phyloP scores from a whole-genome alignment of 1,140 invertebrate species.

The Bradysia coprophila region DNA sequence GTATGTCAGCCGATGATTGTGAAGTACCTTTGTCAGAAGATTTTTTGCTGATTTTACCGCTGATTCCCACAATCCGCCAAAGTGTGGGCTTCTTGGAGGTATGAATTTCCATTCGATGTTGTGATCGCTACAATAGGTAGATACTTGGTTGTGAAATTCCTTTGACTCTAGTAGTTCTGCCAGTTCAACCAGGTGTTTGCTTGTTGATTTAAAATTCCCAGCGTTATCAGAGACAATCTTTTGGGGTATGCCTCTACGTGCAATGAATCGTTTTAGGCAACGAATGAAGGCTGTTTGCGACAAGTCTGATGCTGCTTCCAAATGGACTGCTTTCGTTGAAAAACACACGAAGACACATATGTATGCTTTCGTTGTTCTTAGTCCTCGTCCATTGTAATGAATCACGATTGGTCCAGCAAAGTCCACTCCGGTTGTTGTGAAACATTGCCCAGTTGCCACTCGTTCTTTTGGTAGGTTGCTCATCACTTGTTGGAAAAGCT shows the following conservation, averaged over 20 bases:
- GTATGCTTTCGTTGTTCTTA: conserved; percentile 8
- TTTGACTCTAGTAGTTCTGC: neutral
- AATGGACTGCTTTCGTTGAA: conserved; percentile 13
- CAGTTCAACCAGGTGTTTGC: conserved; percentile 6
- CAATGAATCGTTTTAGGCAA: conserved; percentile 8
- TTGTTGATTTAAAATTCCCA: conserved; percentile 17
- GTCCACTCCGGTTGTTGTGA: conserved; percentile 14
- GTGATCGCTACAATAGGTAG: conserved; percentile 2
- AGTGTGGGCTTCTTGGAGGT: conserved; percentile 11
- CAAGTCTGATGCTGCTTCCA: conserved; percentile 12
- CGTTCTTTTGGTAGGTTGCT: conserved; percentile 13
- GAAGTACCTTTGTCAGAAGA: conserved; percentile 8
- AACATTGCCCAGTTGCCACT: conserved; percentile 9
- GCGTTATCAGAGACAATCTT: conserved; percentile 15
- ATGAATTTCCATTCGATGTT: conserved; percentile 12
- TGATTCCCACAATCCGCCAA: conserved; percentile 15
- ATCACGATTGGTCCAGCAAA: conserved; percentile 16
- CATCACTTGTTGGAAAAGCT: conserved; percentile 10
- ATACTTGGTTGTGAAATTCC: neutral
- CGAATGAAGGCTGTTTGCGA: conserved; percentile 8
- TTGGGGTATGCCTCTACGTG: conserved; percentile 5
- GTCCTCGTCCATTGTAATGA: conserved; percentile 5
- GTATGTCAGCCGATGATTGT: conserved; percentile 6
- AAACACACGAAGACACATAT: conserved; percentile 9
- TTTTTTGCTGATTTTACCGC: conserved; percentile 13